Conservation (phyloP, 2,113 vertebrate genomes). For the Regulus satrapa region DNA sequence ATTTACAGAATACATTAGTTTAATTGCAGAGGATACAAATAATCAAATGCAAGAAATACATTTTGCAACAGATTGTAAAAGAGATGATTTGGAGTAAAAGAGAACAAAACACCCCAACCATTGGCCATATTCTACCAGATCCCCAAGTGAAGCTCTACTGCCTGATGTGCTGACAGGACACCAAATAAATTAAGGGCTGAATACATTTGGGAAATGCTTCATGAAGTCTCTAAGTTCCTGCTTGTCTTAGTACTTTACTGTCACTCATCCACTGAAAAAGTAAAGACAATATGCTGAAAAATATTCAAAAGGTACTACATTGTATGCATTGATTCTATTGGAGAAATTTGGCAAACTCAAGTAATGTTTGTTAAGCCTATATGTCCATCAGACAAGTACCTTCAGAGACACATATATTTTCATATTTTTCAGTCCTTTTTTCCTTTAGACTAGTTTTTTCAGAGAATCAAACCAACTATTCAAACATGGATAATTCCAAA, state of each 20-base stretch:
- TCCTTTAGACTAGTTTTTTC: background rate
- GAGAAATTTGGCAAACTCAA: background rate
- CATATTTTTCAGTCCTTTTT: background rate
- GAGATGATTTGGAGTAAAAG: background rate
- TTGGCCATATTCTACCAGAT: background rate
- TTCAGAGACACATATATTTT: background rate
- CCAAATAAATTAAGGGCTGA: background rate
- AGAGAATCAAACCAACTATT: background rate
- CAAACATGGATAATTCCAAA: background rate
- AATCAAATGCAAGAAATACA: background rate
- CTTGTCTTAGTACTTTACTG: background rate
- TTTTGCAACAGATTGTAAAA: background rate
- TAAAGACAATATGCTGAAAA: background rate
- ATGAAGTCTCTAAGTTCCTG: background rate
- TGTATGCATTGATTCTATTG: background rate
- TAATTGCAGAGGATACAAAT: background rate
- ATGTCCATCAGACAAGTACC: background rate
- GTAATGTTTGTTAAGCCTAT: background rate
- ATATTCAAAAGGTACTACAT: background rate
- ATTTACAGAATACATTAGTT: background rate
- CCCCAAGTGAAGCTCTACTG: background rate
- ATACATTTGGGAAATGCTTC: background rate
- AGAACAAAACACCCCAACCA: background rate
- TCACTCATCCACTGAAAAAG: background rate
- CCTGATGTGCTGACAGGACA: background rate